Evolutionary conservation across 1,140 invertebrate species (phyloP).

Genomic region (Drosophila mauritiana): DNA sequence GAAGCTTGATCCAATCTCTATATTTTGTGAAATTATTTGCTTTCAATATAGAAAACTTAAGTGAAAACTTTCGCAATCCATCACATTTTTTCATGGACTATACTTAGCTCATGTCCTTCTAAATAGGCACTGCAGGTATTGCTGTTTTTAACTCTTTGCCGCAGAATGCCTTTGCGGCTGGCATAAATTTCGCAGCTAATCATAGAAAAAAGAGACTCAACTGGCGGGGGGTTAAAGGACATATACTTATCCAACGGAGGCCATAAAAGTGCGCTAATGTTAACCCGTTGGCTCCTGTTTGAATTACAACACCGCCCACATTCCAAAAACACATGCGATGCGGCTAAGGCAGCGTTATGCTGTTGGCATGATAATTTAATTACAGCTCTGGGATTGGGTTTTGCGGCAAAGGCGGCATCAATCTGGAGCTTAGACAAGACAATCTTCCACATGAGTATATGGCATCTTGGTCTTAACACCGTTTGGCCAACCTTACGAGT

Average conservation of each 20-base stretch:
- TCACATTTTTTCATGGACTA: not conserved
- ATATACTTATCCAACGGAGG: slow-evolving; percentile 62
- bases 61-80: no score
- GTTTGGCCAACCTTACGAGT: slow-evolving; percentile 42
- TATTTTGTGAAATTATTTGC: not conserved
- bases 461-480: slow-evolving; percentile 61
- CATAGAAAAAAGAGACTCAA: slow-evolving; percentile 54
- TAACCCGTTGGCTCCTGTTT: slow-evolving; percentile 71
- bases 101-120: no score
- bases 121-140: slow-evolving; percentile 20
- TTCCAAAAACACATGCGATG: not conserved
- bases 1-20: not conserved
- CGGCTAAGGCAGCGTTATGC: slow-evolving; percentile 22
- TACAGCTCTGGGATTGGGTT: slow-evolving; percentile 63
- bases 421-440: slow-evolving; percentile 73
- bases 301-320: slow-evolving; percentile 65
- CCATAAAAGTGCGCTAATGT: slow-evolving; percentile 82
- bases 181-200: slow-evolving; percentile 75
- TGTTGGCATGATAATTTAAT: slow-evolving; percentile 78
- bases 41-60: no score
- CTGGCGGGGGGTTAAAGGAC: not conserved
- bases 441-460: slow-evolving; percentile 54
- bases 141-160: slow-evolving; percentile 3
- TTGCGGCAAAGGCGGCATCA: slow-evolving; percentile 58
- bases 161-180: slow-evolving; percentile 64